Evolutionary conservation across 2,113 vertebrate genomes (phyloP).

Genomic region (Hippoglossus stenolepis): DNA sequence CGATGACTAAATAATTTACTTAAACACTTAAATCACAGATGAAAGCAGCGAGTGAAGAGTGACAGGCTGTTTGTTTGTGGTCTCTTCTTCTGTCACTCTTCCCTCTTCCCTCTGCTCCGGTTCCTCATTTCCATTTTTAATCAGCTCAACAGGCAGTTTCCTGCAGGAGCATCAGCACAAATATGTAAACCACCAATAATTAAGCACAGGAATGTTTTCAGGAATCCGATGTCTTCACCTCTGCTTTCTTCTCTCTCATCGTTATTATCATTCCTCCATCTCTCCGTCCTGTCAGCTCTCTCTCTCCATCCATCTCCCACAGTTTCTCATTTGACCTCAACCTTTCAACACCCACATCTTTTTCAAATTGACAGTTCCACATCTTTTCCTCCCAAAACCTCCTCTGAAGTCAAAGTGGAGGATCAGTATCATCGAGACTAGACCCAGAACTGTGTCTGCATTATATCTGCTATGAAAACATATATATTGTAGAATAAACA

Average conservation of each 20-base stretch:
- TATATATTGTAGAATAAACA: too few species aligned
- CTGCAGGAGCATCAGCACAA: background rate
- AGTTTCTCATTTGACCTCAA: background rate
- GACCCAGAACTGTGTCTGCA: too few species aligned
- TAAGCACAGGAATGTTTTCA: slow-evolving; percentile 7
- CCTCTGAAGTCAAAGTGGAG: too few species aligned
- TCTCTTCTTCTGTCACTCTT: background rate
- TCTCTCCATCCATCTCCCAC: background rate
- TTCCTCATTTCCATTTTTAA: slow-evolving; percentile 3
- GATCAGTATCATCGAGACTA: too few species aligned
- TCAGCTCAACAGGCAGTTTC: background rate
- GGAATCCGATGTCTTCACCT: background rate
- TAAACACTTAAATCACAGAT: background rate
- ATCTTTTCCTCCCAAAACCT: too few species aligned
- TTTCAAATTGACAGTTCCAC: too few species aligned
- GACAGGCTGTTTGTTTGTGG: background rate
- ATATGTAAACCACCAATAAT: background rate
- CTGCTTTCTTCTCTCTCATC: background rate
- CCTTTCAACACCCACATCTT: background rate
- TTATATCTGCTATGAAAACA: too few species aligned
- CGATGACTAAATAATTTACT: background rate
- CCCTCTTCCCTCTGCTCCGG: background rate
- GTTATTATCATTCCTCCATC: background rate
- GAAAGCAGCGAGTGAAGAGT: background rate
- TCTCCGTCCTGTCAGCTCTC: background rate